Percentiles rank a stretch among this genome's conserved stretches.
These are phyloP conservation scores for Luperina nickerlii DNA, from an alignment of 2,888 invertebrate species.

Conservation along the genomic window DNA sequence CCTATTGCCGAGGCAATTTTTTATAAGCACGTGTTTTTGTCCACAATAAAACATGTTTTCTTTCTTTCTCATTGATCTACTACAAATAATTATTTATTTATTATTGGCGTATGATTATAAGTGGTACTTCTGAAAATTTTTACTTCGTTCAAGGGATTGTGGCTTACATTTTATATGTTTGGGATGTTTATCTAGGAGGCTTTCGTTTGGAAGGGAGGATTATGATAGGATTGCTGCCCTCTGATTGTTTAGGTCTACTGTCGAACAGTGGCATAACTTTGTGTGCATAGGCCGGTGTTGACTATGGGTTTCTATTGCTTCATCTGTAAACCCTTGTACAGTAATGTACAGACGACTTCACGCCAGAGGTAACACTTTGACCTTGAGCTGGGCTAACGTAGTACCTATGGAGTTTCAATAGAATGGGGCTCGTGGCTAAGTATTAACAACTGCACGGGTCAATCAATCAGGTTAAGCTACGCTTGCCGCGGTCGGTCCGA, in stretches of 20 bases:
- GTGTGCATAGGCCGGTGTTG: constrained; percentile 6
- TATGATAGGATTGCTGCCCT: constrained; percentile 45
- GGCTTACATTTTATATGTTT: constrained; percentile 24
- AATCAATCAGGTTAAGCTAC: too few species aligned
- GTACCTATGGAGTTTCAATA: not conserved
- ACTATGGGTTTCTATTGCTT: constrained; percentile 23
- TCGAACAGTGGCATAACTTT: constrained; percentile 14
- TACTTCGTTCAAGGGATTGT: not conserved
- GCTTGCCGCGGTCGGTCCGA: too few species aligned
- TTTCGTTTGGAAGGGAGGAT: constrained; percentile 37
- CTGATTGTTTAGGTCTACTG: constrained; percentile 55
- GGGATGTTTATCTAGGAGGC: constrained; percentile 43
- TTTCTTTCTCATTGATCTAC: not conserved
- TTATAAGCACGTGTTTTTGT: not conserved
- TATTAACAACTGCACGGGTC: too few species aligned
- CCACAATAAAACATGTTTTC: not conserved
- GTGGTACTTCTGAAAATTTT: constrained; percentile 5
- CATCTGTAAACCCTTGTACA: constrained; percentile 13
- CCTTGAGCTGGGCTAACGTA: not conserved
- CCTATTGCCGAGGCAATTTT: not conserved
- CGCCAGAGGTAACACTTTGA: not conserved
- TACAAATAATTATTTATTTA: not conserved
- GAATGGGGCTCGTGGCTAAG: too few species aligned
- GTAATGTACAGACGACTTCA: not conserved
- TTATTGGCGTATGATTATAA: not conserved